Evolutionary conservation across 2,113 vertebrate species (phyloP), one percentile per base, ranked within the genome.

Genomic region (Channa maculata): DNA sequence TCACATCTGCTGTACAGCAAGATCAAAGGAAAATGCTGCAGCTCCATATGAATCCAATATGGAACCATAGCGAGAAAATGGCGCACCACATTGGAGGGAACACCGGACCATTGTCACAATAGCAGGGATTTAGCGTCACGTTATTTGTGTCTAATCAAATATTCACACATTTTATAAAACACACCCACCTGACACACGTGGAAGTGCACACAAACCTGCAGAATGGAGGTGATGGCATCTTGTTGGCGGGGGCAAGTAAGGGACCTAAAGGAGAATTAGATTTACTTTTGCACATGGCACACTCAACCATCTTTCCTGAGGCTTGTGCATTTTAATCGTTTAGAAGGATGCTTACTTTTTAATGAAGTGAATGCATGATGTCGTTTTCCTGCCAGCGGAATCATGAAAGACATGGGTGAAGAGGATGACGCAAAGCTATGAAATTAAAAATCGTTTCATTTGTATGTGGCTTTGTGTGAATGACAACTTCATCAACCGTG

Each of bases 201-300:
- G 49, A 71, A 3, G 24, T 39, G 2, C 6, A 41, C 57, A 36
- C 58, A 38, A 24, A 76, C 75, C 81, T 81, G 80, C 74, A 66
- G 76, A 39, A 92, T 90, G 90, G 91, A 92, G 67, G 82, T 93
- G 85, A 94, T 94, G 93, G 92, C 93, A 0, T 91, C 93, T 36
- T 94, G 94, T 70, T 95, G 94, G 94, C 90, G 88, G 66, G 87
- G 91, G 49, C 93, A 93, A 93, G 94, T 94, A 89, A 85, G 91
- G 2, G 2, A 55, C 45, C 34, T 3, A 2, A 41, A 60, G 37
- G 15, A 34, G 46, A 50, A 63, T 11, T n/a, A 24, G 7, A 33
- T 72, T 24, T 24, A 24, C 24, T 24, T 24, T 44, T 55, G 8
- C 38, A 69, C 55, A 64, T 49, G 70, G 51, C 24, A 24, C 34